phyloP scores from a whole-genome alignment of 2,888 invertebrate species.

The Lymantria dispar region DNA sequence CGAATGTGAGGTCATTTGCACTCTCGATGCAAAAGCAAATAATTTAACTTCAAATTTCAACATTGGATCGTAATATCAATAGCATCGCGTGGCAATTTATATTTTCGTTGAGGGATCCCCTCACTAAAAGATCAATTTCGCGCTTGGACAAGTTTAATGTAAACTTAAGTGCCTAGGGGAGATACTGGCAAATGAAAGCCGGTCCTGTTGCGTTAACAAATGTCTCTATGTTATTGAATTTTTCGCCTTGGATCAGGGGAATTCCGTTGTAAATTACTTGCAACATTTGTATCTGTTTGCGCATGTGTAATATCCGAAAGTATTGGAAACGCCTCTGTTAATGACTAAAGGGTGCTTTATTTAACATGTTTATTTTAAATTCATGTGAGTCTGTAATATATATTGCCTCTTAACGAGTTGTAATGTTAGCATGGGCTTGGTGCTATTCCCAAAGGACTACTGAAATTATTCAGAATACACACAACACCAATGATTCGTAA shows the following conservation, averaged over 20 bases:
- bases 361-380: not conserved
- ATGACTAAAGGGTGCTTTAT: slow-evolving; percentile 8
- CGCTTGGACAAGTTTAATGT: slow-evolving; percentile 80
- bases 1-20: too few relatives aligned
- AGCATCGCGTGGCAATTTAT: slow-evolving; percentile 69
- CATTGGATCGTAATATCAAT: slow-evolving; percentile 61
- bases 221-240: slow-evolving; percentile 73
- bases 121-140: slow-evolving; percentile 81
- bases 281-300: slow-evolving; percentile 19
- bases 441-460: too few relatives aligned
- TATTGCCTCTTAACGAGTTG: too few relatives aligned
- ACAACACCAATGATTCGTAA: too few relatives aligned
- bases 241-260: slow-evolving; percentile 45
- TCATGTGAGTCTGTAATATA: too few relatives aligned
- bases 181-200: slow-evolving; percentile 67
- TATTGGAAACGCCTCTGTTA: not conserved
- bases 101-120: slow-evolving; percentile 70
- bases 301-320: slow-evolving; percentile 12
- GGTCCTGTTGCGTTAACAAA: slow-evolving; percentile 65
- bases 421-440: too few relatives aligned
- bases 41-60: slow-evolving; percentile 37
- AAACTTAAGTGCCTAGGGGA: slow-evolving; percentile 78
- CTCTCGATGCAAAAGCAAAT: slow-evolving; percentile 13
- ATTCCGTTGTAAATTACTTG: slow-evolving; percentile 39
- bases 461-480: too few relatives aligned